Base-by-base conservation (phyloP, 2,797 vertebrate species). In the Oophaga sylvatica region DNA sequence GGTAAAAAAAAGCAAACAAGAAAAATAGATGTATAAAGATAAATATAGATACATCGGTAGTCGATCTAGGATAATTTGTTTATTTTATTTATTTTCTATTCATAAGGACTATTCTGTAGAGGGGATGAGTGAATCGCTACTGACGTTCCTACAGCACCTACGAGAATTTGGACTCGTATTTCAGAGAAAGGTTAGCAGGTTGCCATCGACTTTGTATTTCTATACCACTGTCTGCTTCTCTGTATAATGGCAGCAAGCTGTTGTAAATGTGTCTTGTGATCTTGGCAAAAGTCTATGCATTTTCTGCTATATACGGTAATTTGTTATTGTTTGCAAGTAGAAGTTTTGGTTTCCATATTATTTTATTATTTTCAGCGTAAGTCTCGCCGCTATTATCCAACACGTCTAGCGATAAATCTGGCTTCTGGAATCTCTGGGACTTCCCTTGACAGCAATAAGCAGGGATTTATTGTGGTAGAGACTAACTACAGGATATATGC, bases 131-230 rank as follows among this genome's bases (percentile, higher is more conserved):
- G 97, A 98, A 78, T 97, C 97, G 9, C 91, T 98, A 29, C 94
- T 97, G 86, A 97, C 95, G 35, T 98, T 98, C 90, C 94, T 98
- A 90, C 97, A 98, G 91, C 97, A 98, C 88, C 95, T 97, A 17
- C 92, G 97, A n/a, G 97, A 98, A 92, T 97, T 98, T 81, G 97
- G 97, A 15, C 94, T 98, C 15, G 97, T 98, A 83, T 98, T 98
- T 92, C 97, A 98, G 93, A 97, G 97, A 89, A 98, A 98, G 97
- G 97, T 97, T 22, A 85, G 79, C 22, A 53, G 22, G 53, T 26
- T 10, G n/a, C 41, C 53, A 53, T n/a, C 19, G 35, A 22, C 41
- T 22, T 48, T 75, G 22, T n/a, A 75, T 48, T 48, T 2, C 2
- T 17, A 5, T 8, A 7, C 29, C 31, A 17, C 29, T 35, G 13